Evolutionary conservation across 2,113 vertebrate genomes (phyloP), one percentile per base, ranked within the genome.

Genomic region (Lichenostomus cassidix): DNA sequence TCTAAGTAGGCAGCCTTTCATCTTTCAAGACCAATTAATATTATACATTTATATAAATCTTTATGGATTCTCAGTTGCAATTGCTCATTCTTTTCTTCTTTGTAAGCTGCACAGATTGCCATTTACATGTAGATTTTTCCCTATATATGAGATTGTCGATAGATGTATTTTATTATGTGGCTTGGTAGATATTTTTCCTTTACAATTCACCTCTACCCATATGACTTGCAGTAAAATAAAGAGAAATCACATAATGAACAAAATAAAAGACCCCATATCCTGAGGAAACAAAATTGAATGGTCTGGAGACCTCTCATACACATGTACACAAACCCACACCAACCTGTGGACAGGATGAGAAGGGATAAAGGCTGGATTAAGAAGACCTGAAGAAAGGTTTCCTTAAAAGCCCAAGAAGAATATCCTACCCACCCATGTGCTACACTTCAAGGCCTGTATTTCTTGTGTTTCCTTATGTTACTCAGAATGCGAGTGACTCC

Each of bases 1-100:
- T 62, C 55, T 46, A 21, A 76, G 47, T 53, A 64, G n/a, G 55
- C n/a, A 94, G 23, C 49, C 16, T 94, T 97, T 96, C 71, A 74
- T 92, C 59, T 92, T 94, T 91, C 64, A 95, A 82, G 18, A 62
- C 35, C 86, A 93, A 77, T 94, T 93, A 62, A 55, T 77, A 50
- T 73, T 47, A 33, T 81, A 17, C 47, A 70, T 94, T 96, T 94
- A 74, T 91, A 90, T 37, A 84, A 60, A 56, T 73, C 67, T 94
- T 93, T 59, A 68, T 76, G 56, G 55, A 42, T 47, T 92, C 21
- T 62, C 55, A 86, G 15, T 70, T 56, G 39, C 53, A 78, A 44
- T 81, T 62, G 14, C 39, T 52, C 7, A 9, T 87, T 67, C 35
- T 46, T 94, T 89, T 76, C 37, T 89, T 95, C 69, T 95, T 90